Evolutionary conservation across 2,888 invertebrate genomes (phyloP), one percentile per base, ranked within the genome.

Genomic region (Lycia hirtaria): DNA sequence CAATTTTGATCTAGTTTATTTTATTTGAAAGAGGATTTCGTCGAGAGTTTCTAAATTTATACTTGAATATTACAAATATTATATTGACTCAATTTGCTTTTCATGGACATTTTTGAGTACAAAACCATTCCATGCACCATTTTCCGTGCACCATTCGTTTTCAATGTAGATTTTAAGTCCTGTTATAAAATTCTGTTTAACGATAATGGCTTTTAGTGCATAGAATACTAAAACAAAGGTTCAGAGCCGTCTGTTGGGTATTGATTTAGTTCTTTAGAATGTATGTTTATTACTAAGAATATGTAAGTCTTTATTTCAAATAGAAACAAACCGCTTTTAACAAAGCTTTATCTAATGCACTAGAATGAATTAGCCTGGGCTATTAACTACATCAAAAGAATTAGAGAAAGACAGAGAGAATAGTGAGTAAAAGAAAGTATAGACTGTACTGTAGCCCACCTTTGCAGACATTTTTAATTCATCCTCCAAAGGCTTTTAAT

Each of bases 161-260:
- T n/a, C 38, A 24, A 35, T 51, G 55, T 37, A 67, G 66, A 69
- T 73, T 73, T 68, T 70, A 73, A 68, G 66, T 63, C n/a, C 67
- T 63, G 57, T 65, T 76, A 64, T 72, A 76, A 71, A 67, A 75
- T 76, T 76, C 69, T 72, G 68, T 75, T 73, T 71, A 59, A 52
- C 62, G 57, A 49, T 54, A 65, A 64, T 60, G 56, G 57, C 59
- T 62, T 65, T 67, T 69, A 71, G 65, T 68, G 64, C 56, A 33
- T 32, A 50, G 56, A 50, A 33, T 17, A 40, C 30, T 45, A 43
- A 5, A 37, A 32, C n/a, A 19, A n/a, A 19, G 14, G 10, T 3
- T 28, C n/a, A 33, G 12, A 38, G 47, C 22, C 5, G 28, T 22
- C 37, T 45, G 35, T 14, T 12, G 28, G 19, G 19, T 47, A 47